Evolutionary conservation across 2,888 invertebrate genomes (phyloP), one percentile per base, ranked within the genome.

Genomic region (Aphidoletes aphidimyza): DNA sequence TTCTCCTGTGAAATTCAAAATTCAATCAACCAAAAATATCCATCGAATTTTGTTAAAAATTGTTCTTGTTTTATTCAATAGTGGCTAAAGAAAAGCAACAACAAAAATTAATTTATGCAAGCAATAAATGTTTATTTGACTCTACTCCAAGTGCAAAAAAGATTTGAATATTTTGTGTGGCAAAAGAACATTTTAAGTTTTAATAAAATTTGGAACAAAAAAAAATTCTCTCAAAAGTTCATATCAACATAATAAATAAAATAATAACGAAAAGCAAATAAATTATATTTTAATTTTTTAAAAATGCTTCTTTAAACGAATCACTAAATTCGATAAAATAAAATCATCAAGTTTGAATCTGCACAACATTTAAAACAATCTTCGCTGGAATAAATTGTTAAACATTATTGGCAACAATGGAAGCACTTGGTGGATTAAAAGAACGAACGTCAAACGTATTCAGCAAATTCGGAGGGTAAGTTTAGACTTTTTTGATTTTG

Each of bases 401-500:
- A 1, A 81, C 37, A 8, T 37, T 1, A 69, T 14, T 19, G 2
- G n/a, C n/a, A n/a, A 69, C 30, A 30, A 81, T 81, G 81, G 81
- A 81, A 81, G 81, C 22, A n/a, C 1, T 81, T 22, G n/a, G 81
- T 81, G 81, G 81, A 81, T 37, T 81, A 37, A 81, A 81, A n/a
- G 81, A 81, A 17, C 1, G n/a, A 37, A 22, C 81, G 1, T n/a
- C 81, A 81, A 81, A 37, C 37, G n/a, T 81, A 81, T 81, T 81
- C 81, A 37, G 81, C 81, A 81, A 81, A 36, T 81, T 81, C 11
- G 37, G 81, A 19, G 81, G 81, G 81, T 81, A 81, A 81, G 81
- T 6, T 30, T 26, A 3, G 5, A 8, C 54, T 22, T 54, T 54
- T n/a, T 3, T 22, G 1, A 22, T 54, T 3, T 54, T 54, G 6